These are phyloP conservation scores for Chrysolina oricalcia DNA, from an alignment of 2,888 invertebrate species.

Conservation along the genomic window DNA sequence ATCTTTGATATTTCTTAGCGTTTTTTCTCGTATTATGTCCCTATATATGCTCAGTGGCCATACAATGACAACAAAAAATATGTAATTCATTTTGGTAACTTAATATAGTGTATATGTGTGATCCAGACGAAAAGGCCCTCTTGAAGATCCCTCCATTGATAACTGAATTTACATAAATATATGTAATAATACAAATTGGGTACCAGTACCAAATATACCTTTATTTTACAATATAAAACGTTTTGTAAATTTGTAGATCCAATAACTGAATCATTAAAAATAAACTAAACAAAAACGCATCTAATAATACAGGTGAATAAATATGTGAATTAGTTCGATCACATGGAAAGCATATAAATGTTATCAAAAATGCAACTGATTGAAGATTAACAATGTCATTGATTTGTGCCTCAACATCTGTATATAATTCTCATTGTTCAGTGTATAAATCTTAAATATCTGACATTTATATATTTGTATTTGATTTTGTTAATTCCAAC, in stretches of 20 bases:
- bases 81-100: too few species aligned
- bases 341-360: constrained; percentile 7
- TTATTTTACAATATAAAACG: constrained; percentile 21
- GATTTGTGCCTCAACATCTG: constrained; percentile 3
- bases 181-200: not conserved
- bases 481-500: not conserved
- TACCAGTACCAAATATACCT: constrained; percentile 18
- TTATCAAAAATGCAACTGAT: constrained; percentile 3
- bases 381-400: not conserved
- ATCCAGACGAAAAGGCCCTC: too few species aligned
- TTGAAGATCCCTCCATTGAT: too few species aligned
- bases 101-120: too few species aligned
- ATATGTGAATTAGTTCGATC: not conserved
- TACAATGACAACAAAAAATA: too few species aligned
- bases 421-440: constrained; percentile 1
- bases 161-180: too few species aligned
- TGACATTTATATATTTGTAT: not conserved
- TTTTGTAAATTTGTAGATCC: not conserved
- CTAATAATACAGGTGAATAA: not conserved
- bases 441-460: constrained; percentile 2
- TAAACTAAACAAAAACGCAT: not conserved
- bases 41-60: too few species aligned
- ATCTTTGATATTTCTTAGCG: too few species aligned
- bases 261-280: not conserved
- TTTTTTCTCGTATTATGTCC: too few species aligned